Conservation (phyloP, 2,888 invertebrate genomes). For the Polymixis lichenea region DNA sequence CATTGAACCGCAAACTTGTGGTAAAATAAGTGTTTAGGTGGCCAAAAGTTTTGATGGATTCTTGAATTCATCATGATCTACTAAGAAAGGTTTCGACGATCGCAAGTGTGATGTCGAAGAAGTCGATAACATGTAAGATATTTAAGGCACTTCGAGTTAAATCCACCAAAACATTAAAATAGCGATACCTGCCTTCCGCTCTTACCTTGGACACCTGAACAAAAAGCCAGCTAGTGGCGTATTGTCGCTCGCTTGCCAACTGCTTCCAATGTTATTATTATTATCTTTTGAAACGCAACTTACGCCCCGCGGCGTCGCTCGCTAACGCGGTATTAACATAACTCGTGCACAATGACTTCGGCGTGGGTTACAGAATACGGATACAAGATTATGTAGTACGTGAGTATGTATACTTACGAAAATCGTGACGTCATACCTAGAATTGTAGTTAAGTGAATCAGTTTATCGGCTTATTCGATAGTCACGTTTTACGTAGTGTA, state of each 20-base stretch:
- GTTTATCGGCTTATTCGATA: constrained; percentile 35
- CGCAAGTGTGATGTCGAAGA: too few relatives aligned
- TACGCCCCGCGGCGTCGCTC: constrained; percentile 67
- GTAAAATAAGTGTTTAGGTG: too few relatives aligned
- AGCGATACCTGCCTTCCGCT: constrained; percentile 38
- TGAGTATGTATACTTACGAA: constrained; percentile 27
- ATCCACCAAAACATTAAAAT: background rate
- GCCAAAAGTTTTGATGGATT: too few relatives aligned
- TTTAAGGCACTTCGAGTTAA: too few relatives aligned
- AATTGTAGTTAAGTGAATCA: constrained; percentile 26
- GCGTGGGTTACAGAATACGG: constrained; percentile 36
- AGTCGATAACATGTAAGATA: too few relatives aligned
- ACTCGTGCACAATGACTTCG: constrained; percentile 47
- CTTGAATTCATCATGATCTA: too few relatives aligned
- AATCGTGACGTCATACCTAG: constrained; percentile 25
- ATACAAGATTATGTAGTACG: constrained; percentile 41
- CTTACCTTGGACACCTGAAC: constrained; percentile 20
- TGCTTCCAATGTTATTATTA: constrained; percentile 84
- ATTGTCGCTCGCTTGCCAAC: constrained; percentile 82
- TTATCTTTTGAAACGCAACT: constrained; percentile 77
- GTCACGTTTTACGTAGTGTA: constrained; percentile 11
- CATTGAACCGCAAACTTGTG: too few relatives aligned
- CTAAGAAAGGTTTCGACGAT: too few relatives aligned
- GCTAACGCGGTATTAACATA: constrained; percentile 57
- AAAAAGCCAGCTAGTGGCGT: constrained; percentile 69